Base-by-base conservation (phyloP, 1,140 invertebrate genomes). In the Pseudomyrmex flavicornis region DNA sequence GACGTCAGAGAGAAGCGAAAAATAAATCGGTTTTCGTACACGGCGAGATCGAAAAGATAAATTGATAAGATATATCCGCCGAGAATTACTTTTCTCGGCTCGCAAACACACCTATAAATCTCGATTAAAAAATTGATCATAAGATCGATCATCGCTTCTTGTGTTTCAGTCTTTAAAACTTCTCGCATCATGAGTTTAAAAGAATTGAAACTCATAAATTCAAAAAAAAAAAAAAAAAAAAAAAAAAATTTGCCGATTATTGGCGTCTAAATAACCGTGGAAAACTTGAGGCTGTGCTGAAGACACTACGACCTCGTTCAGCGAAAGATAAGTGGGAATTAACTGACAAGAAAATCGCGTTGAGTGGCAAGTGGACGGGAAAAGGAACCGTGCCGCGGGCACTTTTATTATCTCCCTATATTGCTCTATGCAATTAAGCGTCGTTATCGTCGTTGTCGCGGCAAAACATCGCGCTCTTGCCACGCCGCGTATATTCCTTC, bases 401-500 rank as follows among this genome's bases (percentile, higher is more conserved):
- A 90, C 89, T 88, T 90, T 89, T 89, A 89, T 89, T 86, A 89
- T 86, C 84, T 82, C 56, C 70, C 46, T 87, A 85, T 89, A 79
- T 85, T 85, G 89, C 88, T 73, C 61, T 74, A 89, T 88, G 79
- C 86, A 89, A 91, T 90, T 91, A 90, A 85, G 48, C 85, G 56
- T 82, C 62, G 77, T 82, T 87, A 85, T 83, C 82, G 62, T 69
- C 69, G 50, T 74, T 72, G 59, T 83, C 85, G 74, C 85, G 83
- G 88, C 84, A 90, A 90, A 84, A 85, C 83, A 83, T 89, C 85
- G 84, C 44, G 59, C 87, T 75, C 84, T 35, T 35, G 35, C 35
- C 35, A 35, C 35, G 35, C 35, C 35, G 35, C 35, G 35, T 35
- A 63, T 82, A 79, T 58, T 66, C 68, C 50, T 59, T 62, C 65